Evolutionary conservation across 2,888 invertebrate species (phyloP).

Genomic region (Lucinisca nassula): DNA sequence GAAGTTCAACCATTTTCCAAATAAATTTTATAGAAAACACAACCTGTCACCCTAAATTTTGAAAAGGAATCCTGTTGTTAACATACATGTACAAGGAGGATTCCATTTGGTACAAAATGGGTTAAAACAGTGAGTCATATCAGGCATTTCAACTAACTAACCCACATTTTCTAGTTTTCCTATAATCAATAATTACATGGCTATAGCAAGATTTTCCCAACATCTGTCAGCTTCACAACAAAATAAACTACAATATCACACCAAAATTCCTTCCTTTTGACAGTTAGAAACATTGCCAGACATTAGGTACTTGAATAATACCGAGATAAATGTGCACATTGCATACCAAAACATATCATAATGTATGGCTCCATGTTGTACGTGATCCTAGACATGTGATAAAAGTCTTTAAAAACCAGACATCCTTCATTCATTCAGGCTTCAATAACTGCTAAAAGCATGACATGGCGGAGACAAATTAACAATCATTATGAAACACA

Average conservation of each 20-base stretch:
- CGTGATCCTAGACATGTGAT: background rate
- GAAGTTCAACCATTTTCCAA: too few relatives aligned
- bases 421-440: background rate
- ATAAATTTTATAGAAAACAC: too few relatives aligned
- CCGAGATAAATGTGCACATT: background rate
- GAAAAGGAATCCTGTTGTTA: too few relatives aligned
- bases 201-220: background rate
- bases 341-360: background rate
- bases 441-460: background rate
- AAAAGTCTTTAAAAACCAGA: background rate
- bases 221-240: background rate
- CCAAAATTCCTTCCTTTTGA: background rate
- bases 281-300: background rate
- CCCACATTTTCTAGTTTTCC: slow-evolving; percentile 3
- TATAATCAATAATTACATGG: background rate
- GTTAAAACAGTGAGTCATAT: background rate
- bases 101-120: too few relatives aligned
- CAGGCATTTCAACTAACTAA: background rate
- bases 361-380: background rate
- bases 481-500: background rate
- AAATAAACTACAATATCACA: background rate
- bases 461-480: background rate
- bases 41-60: too few relatives aligned
- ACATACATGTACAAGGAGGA: too few relatives aligned
- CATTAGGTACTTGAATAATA: background rate